Base-by-base conservation (phyloP, 2,797 vertebrate species). In the Eulemur coronatus region DNA sequence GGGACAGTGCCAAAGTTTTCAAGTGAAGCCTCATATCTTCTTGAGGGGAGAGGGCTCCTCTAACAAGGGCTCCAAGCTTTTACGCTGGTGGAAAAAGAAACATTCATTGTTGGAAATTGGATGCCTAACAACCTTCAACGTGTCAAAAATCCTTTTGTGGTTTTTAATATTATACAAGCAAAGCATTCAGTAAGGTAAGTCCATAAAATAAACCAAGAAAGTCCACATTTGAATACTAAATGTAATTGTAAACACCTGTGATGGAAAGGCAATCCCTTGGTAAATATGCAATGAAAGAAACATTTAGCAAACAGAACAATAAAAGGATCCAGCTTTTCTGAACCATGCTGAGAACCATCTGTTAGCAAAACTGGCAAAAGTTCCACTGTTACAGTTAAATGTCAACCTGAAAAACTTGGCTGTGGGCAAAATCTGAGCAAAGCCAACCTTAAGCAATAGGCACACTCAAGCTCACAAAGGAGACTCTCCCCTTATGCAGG, bases 181-280 rank as follows among this genome's bases (percentile, higher is more conserved):
- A 87, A 93, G 76, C 75, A 89, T 95, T 97, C 75, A 57, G 94
- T 82, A 82, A 97, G 96, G 94, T 95, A 92, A 97, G 96, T 86
- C 80, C 72, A 84, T 97, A 97, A 97, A 97, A 91, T 80, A 95
- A 95, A 94, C 65, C 38, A 22, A 90, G 81, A 59, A 79, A 92
- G 81, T 72, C 76, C 24, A 46, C 55, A 24, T 73, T 18, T 52
- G 84, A 96, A 88, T 48, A 52, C 72, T 46, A 70, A 75, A 57
- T 85, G 43, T 97, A 96, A 97, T 93, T 97, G 92, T 92, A 95
- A 97, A 97, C 97, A 97, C 97, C 97, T 97, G 97, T 28, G 73
- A 72, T 46, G 50, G 55, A 93, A 73, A 95, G 84, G 73, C 82
- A 55, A 12, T n/a, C 87, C 76, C 22, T 69, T 1, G 1, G 76